A percentile compares a stretch with the other conserved stretches of the same genome.
These are phyloP conservation scores for Adoxophyes honmai DNA, from an alignment of 1,140 invertebrate genomes.

Conservation along the genomic window DNA sequence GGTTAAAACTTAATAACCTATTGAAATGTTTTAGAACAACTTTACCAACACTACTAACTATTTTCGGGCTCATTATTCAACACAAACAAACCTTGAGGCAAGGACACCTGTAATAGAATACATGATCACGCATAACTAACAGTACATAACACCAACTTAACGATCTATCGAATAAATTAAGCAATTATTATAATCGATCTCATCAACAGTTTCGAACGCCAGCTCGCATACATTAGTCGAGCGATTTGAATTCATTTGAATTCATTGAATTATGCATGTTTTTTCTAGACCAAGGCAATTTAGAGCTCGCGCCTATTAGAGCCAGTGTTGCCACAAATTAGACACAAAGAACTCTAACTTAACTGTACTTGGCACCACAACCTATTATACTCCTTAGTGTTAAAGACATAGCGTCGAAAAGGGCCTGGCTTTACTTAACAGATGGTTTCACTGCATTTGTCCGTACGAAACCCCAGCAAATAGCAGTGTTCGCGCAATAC, in stretches of 20 bases:
- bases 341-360: not conserved
- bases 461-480: conserved; percentile 52
- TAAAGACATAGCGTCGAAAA: not conserved
- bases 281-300: conserved; percentile 11
- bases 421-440: not conserved
- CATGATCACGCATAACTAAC: too few relatives aligned
- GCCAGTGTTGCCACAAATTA: conserved; percentile 2
- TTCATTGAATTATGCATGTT: conserved; percentile 5
- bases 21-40: too few relatives aligned
- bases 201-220: too few relatives aligned
- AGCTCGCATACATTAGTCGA: not conserved
- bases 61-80: too few relatives aligned
- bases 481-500: conserved; percentile 56
- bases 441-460: not conserved
- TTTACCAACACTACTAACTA: too few relatives aligned
- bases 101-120: too few relatives aligned
- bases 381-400: not conserved
- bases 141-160: too few relatives aligned
- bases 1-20: too few relatives aligned
- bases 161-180: too few relatives aligned
- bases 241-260: not conserved
- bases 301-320: conserved; percentile 14
- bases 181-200: too few relatives aligned
- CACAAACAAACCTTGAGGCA: too few relatives aligned
- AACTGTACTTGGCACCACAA: not conserved